phyloP scores from a whole-genome alignment of 2,113 vertebrate genomes.

The Mystacornis crossleyi region DNA sequence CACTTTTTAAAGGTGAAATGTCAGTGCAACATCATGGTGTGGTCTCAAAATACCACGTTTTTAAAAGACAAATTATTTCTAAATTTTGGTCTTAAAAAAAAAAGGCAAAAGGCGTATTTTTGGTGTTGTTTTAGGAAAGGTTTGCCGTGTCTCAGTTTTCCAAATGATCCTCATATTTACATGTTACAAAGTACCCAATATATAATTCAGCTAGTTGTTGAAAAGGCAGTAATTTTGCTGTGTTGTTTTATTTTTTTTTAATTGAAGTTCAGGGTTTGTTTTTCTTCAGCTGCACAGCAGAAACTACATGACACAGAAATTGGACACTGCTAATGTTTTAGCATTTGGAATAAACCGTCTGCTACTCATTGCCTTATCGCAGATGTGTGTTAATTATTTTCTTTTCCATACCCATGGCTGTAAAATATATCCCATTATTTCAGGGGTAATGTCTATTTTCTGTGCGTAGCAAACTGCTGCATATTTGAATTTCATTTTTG shows the following conservation, averaged over 20 bases:
- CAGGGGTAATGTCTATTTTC: constrained; percentile 33
- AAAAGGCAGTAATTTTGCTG: constrained; percentile 41
- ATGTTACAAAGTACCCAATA: background rate
- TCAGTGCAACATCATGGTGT: background rate
- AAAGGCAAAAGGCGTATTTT: background rate
- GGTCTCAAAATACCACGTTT: background rate
- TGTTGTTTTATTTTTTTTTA: constrained; percentile 42
- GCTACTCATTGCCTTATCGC: constrained; percentile 57
- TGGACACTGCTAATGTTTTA: constrained; percentile 59
- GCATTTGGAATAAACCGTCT: constrained; percentile 50
- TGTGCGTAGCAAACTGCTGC: constrained; percentile 25
- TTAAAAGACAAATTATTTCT: background rate
- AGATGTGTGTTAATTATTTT: constrained; percentile 65
- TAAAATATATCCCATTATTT: constrained; percentile 58
- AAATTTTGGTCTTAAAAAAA: background rate
- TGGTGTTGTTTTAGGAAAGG: background rate
- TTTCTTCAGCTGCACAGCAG: constrained; percentile 56
- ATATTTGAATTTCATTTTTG: constrained; percentile 42
- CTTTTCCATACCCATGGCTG: constrained; percentile 17
- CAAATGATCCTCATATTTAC: constrained; percentile 30
- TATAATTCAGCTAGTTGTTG: constrained; percentile 31
- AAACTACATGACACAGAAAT: constrained; percentile 61
- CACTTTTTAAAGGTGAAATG: constrained; percentile 57
- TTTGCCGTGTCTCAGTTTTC: background rate
- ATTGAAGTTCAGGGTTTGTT: constrained; percentile 65